Base-by-base conservation (phyloP, 2,113 vertebrate species). In the Tyrannus savana region DNA sequence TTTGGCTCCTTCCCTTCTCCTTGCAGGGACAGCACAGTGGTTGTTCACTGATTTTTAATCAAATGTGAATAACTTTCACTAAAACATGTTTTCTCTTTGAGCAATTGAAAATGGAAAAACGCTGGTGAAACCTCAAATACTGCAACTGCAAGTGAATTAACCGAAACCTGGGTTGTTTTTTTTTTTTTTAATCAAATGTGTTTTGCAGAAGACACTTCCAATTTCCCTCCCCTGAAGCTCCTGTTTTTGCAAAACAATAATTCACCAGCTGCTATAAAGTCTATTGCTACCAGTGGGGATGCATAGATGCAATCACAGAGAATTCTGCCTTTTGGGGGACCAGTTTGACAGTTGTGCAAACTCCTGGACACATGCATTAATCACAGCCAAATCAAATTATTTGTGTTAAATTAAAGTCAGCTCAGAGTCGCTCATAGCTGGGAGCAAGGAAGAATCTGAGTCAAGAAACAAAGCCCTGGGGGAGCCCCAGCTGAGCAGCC, bases 251-350 rank as follows among this genome's bases (percentile, higher is more conserved):
- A 64, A 49, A 85, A 28, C 74, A 87, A 44, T 62, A 87, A 81
- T 75, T 95, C 72, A 79, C n/a, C 53, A 94, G 73, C 69, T 93
- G 55, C 92, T 87, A 0, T 55, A 53, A 89, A 62, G 58, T 33
- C 84, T 87, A 33, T 80, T 87, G 90, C 94, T 89, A 69, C 68
- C 83, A 52, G 50, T 73, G 84, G 83, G 86, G 76, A 55, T 92
- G 84, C 90, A 94, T 16, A 92, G 93, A 78, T 89, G 55, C 53
- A 52, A 31, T 75, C 89, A 75, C 55, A 81, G 60, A 84, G 74
- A 62, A 78, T 77, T 89, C 14, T 83, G 88, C 80, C 83, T 88
- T 95, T 76, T 46, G 46, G 66, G 80, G 69, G 44, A 68, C 52
- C 85, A 35, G 2, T 49, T 1, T 68, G 83, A 49, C 23, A 59